phyloP scores from a whole-genome alignment of 2,797 vertebrate species.

The Peromyscus melanophrys region DNA sequence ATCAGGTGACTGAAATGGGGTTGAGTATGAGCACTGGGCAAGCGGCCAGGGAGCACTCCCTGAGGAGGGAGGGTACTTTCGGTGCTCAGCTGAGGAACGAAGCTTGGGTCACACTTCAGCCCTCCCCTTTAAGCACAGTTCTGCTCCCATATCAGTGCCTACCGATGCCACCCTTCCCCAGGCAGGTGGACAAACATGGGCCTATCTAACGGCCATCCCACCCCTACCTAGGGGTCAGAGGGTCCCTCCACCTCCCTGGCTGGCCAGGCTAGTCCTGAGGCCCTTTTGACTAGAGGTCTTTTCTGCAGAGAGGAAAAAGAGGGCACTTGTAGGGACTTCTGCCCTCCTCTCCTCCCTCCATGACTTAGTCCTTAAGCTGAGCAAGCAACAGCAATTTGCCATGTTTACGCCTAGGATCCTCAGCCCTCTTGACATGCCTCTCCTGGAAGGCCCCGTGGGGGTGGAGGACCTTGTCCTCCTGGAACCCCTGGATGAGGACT shows the following conservation, averaged over 20 bases:
- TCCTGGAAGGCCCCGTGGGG: conserved; percentile 85
- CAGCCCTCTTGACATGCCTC: conserved; percentile 80
- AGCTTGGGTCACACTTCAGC: not conserved
- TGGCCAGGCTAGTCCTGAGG: not conserved
- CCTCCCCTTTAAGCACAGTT: not conserved
- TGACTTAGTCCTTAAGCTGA: not conserved
- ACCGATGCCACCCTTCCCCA: not conserved
- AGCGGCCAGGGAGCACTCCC: not conserved
- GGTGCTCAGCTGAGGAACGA: no score
- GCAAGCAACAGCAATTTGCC: not conserved
- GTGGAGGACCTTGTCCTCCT: conserved; percentile 90
- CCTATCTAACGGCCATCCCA: not conserved
- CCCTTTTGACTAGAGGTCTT: not conserved
- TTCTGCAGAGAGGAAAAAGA: not conserved
- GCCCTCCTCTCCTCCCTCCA: not conserved
- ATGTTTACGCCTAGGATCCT: conserved; percentile 12
- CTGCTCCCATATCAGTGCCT: not conserved
- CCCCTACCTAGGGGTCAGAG: not conserved
- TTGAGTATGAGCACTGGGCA: not conserved
- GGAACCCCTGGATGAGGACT: conserved; percentile 88
- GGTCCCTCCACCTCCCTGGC: not conserved
- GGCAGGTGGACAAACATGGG: not conserved
- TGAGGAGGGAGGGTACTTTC: not conserved
- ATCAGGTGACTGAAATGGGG: not conserved
- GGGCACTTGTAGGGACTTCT: not conserved